Evolutionary conservation across 2,113 vertebrate genomes (phyloP), one percentile per base, ranked within the genome.

Genomic region (Callionymus lyra): DNA sequence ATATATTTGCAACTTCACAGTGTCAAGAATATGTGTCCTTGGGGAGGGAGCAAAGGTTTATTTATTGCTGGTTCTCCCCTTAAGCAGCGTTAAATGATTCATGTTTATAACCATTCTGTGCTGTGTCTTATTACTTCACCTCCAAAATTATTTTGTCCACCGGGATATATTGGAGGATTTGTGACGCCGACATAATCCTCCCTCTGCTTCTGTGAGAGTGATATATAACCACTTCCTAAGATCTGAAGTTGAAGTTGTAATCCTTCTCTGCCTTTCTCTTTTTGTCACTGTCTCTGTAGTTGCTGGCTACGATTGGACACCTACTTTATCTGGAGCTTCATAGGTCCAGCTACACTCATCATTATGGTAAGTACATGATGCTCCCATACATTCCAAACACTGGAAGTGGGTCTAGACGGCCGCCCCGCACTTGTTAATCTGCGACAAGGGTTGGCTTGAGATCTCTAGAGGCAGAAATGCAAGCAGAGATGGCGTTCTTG

Each of bases 321-420:
- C 44, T 97, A 99, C 83, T 99, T 99, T 78, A 99, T 99, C 84
- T 99, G 95, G 95, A 98, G 95, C 78, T 99, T 99, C 83, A 97
- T 98, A 86, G 95, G 95, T 72, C 95, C 95, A 0, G 95, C 94
- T 33, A 98, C 95, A 53, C 90, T 98, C 81, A 99, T 99, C 82
- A 99, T 99, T 77, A 98, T 98, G 95, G 95, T 98, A 82, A 91
- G 87, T 11, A 57, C 43, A 59, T 13, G 34, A 55, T 41, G 15
- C 31, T 34, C 42, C 32, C 31, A 35, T 49, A 63, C 44, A 37
- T n/a, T n/a, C n/a, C 52, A 14, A 16, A 27, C 34, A 12, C 37
- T 17, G 6, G 34, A 48, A 50, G 33, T 33, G 27, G 41, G 10
- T 37, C 35, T 14, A 21, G 33, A 41, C 31, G 4, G 11, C 21